Conservation (phyloP, 1,140 invertebrate genomes). For the Drosophila triauraria region DNA sequence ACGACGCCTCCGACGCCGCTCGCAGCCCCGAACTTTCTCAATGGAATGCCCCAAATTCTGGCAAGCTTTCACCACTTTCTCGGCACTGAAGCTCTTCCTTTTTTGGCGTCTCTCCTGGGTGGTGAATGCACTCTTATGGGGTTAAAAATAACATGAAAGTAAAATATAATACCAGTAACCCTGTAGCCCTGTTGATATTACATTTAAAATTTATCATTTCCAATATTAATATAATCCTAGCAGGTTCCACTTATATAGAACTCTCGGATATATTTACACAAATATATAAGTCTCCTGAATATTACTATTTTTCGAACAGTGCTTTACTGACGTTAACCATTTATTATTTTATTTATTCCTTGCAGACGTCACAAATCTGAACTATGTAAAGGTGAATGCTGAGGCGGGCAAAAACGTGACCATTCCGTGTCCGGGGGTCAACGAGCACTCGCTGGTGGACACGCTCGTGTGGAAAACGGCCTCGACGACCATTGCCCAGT, state of each 20-base stretch:
- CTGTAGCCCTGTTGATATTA: not conserved
- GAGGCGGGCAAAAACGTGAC: constrained; percentile 89
- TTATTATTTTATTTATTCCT: constrained; percentile 34
- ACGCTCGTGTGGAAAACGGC: constrained; percentile 88
- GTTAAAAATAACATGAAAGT: not conserved
- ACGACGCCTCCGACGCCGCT: constrained; percentile 8
- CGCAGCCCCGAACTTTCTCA: constrained; percentile 45
- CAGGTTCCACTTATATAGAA: too few species aligned
- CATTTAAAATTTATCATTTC: too few species aligned
- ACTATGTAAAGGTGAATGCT: constrained; percentile 87
- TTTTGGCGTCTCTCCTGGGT: not conserved
- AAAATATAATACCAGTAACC: not conserved
- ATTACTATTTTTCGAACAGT: not conserved
- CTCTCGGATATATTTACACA: too few species aligned
- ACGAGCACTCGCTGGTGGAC: constrained; percentile 88
- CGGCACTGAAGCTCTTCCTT: not conserved
- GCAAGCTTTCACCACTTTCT: constrained; percentile 21
- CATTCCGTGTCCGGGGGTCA: constrained; percentile 88
- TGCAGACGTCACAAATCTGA: constrained; percentile 86
- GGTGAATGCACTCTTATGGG: constrained; percentile 5
- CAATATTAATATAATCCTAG: not conserved
- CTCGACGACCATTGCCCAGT: constrained; percentile 84
- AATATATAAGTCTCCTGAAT: too few species aligned
- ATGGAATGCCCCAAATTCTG: constrained; percentile 57
- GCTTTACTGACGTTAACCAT: constrained; percentile 5